Percentiles rank a stretch among this genome's conserved stretches.
These are phyloP conservation scores for Pampus argenteus DNA, from an alignment of 2,797 vertebrate species.

Conservation along the genomic window DNA sequence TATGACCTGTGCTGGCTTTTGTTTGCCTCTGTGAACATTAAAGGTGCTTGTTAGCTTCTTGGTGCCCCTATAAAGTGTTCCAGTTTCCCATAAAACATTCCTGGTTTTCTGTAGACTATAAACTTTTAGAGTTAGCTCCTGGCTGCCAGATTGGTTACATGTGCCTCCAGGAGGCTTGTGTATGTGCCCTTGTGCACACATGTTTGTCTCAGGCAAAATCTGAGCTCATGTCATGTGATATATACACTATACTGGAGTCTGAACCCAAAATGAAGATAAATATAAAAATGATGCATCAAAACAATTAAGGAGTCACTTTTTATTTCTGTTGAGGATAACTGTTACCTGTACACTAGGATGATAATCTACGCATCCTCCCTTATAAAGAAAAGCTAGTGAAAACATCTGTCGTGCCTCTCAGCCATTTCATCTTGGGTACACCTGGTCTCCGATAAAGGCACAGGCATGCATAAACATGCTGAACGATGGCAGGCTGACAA, in stretches of 20 bases:
- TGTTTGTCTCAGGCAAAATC: neutral
- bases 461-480: conserved; percentile 37
- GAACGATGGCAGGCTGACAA: conserved; percentile 1
- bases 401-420: conserved; percentile 12
- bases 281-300: neutral
- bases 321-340: neutral
- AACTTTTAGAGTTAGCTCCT: conserved; percentile 41
- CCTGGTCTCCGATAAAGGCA: conserved; percentile 29
- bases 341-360: conserved; percentile 6
- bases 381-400: neutral
- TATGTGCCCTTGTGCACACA: conserved; percentile 8
- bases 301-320: neutral
- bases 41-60: conserved; percentile 55
- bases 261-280: neutral
- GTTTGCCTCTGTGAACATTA: conserved; percentile 60
- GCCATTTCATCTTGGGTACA: conserved; percentile 35
- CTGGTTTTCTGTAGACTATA: conserved; percentile 65
- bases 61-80: conserved; percentile 65
- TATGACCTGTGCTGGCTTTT: conserved; percentile 39
- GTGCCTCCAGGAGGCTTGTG: conserved; percentile 33
- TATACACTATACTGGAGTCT: neutral
- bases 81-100: conserved; percentile 66
- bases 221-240: neutral
- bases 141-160: conserved; percentile 53
- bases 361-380: neutral